Conservation (phyloP, 2,888 invertebrate species). For the Synanthedon andrenaeformis region DNA sequence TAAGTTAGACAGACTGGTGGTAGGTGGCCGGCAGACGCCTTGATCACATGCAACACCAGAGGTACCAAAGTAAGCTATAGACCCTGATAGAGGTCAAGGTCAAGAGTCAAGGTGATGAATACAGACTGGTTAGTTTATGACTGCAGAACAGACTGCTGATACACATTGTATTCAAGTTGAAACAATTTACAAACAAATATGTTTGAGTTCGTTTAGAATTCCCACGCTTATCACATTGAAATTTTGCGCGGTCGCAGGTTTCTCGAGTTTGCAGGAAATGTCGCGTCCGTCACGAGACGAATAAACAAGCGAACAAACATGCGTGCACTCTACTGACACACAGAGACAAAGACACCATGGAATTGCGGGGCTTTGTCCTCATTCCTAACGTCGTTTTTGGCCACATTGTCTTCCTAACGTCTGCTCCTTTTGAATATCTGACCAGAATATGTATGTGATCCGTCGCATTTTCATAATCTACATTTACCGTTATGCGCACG, state of each 20-base stretch:
- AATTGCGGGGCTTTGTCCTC: background rate
- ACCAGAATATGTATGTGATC: background rate
- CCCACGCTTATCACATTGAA: constrained; percentile 7
- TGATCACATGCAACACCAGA: too few species aligned
- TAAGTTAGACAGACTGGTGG: too few species aligned
- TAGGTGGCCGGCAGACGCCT: too few species aligned
- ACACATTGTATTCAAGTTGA: too few species aligned
- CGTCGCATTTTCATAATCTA: background rate
- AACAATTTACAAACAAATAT: too few species aligned
- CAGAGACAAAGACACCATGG: background rate
- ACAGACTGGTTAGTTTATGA: too few species aligned
- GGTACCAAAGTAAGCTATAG: too few species aligned
- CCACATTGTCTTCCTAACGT: constrained; percentile 1
- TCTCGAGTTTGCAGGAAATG: constrained; percentile 11
- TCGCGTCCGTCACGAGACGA: constrained; percentile 6
- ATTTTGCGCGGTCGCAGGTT: constrained; percentile 8
- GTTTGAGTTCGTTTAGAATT: constrained; percentile 1
- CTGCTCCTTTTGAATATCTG: background rate
- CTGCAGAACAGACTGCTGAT: too few species aligned
- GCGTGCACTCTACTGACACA: constrained; percentile 1
- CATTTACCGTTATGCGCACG: background rate
- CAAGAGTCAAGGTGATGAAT: too few species aligned
- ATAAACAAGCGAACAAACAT: constrained; percentile 8
- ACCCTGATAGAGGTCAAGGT: too few species aligned
- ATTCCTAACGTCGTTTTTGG: background rate